Evolutionary conservation across 1,140 invertebrate genomes (phyloP), one percentile per base, ranked within the genome.

Genomic region (Popillia japonica): DNA sequence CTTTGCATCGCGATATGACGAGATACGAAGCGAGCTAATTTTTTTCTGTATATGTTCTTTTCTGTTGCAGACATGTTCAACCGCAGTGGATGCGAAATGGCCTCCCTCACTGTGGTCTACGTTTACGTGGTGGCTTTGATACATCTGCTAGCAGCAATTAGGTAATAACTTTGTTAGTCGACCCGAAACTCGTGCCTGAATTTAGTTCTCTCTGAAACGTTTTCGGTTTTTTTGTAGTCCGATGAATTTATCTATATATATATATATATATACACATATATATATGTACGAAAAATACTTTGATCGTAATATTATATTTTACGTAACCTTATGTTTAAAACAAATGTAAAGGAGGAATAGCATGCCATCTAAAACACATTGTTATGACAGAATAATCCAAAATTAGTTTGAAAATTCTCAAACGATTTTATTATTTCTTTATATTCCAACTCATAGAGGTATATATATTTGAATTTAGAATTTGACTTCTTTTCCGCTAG

Each of bases 41-140:
- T 64, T 64, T 64, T 64, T 61, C 61, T 64, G 22, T 64, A 20
- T 64, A 20, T 64, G 61, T 64, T 64, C 61, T 64, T 64, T 64
- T 64, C 61, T 64, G 61, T 64, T 64, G 61, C 61, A 64, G 61
- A 64, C 61, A 64, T 64, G 61, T 64, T 64, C 61, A 64, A 64
- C 61, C 61, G 61, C 61, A 64, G 17, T 20, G 61, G 61, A 64
- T 27, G 61, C 61, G 61, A 64, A 27, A 22, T 20, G 23, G 61
- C 23, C 23, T 64, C 61, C 22, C 61, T 64, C 61, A 17, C n/a
- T 22, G 11, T 20, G 61, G 7, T 64, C 61, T 64, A 64, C 61
- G 17, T 64, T 64, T 17, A 10, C 61, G 61, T 64, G 61, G 22
- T 64, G 22, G 61, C 61, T 64, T 64, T 64, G 61, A 64, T 64